Percentiles rank a stretch among this genome's conserved stretches.
These are phyloP conservation scores for Ditylenchus weischeri DNA, from an alignment of 2,888 invertebrate genomes.

Conservation along the genomic window DNA sequence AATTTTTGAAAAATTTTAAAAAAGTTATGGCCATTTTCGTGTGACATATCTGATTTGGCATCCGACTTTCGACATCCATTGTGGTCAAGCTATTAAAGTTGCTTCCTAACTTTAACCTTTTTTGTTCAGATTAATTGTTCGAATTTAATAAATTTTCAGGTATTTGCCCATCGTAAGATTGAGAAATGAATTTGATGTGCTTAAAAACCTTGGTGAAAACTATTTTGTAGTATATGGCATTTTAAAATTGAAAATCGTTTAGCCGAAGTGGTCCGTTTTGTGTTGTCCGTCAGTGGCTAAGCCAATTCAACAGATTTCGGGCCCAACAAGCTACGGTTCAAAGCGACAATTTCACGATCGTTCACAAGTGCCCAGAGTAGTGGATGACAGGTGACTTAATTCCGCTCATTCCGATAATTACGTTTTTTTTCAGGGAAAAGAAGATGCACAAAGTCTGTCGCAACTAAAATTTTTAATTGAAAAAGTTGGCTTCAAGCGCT, in stretches of 20 bases:
- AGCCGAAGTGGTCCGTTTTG: neutral
- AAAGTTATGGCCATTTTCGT: no score
- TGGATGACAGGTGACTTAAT: slow-evolving; percentile 39
- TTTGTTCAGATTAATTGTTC: no score
- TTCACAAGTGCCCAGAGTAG: slow-evolving; percentile 51
- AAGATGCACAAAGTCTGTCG: slow-evolving; percentile 30
- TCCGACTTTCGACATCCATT: no score
- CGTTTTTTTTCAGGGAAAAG: slow-evolving; percentile 35
- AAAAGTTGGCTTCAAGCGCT: neutral
- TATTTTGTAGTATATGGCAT: neutral
- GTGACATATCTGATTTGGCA: no score
- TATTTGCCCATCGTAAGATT: no score
- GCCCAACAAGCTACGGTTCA: neutral
- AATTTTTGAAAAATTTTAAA: no score
- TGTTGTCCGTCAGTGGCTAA: no score
- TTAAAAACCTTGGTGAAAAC: neutral
- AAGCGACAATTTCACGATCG: slow-evolving; percentile 43
- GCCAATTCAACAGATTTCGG: no score
- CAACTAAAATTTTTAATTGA: neutral
- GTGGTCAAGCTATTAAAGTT: no score
- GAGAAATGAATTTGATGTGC: neutral
- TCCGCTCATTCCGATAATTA: no score
- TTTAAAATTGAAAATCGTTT: neutral
- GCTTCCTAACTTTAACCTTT: no score
- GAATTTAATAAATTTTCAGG: no score